Conservation (phyloP, 1,140 invertebrate genomes). For the Bemisia tabaci region DNA sequence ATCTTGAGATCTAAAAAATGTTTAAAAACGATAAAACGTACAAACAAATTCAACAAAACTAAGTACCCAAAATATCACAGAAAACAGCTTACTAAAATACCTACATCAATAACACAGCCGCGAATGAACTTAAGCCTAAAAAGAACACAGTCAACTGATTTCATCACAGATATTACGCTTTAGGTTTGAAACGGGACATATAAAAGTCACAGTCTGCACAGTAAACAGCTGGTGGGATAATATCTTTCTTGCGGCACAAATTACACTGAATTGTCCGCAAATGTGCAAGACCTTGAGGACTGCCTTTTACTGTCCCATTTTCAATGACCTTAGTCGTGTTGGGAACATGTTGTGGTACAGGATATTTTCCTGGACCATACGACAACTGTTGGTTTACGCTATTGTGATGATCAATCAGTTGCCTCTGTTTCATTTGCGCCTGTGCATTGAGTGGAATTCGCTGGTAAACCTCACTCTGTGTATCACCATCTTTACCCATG, state of each 20-base stretch:
- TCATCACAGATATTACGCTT: slow-evolving; percentile 16
- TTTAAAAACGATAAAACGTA: too few species aligned
- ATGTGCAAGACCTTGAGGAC: background rate
- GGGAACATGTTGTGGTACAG: background rate
- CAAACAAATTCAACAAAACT: background rate
- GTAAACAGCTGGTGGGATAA: slow-evolving; percentile 58
- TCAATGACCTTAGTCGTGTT: background rate
- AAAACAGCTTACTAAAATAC: background rate
- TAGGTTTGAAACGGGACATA: slow-evolving; percentile 67
- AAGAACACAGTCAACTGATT: background rate
- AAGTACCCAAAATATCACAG: background rate
- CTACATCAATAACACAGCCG: background rate
- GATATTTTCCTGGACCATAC: background rate
- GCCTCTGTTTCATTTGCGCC: slow-evolving; percentile 1
- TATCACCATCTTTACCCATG: too few species aligned
- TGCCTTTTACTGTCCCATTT: slow-evolving; percentile 7
- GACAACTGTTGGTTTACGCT: background rate
- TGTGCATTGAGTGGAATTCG: slow-evolving; percentile 4
- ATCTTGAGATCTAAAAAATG: background rate
- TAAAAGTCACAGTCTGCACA: slow-evolving; percentile 84
- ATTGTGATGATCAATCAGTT: slow-evolving; percentile 5
- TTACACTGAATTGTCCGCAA: slow-evolving; percentile 42
- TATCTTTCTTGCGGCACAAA: slow-evolving; percentile 68
- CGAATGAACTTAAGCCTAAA: background rate
- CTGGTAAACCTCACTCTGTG: slow-evolving; percentile 2